Conservation (phyloP, 2,797 vertebrate species). For the Perodicticus potto region DNA sequence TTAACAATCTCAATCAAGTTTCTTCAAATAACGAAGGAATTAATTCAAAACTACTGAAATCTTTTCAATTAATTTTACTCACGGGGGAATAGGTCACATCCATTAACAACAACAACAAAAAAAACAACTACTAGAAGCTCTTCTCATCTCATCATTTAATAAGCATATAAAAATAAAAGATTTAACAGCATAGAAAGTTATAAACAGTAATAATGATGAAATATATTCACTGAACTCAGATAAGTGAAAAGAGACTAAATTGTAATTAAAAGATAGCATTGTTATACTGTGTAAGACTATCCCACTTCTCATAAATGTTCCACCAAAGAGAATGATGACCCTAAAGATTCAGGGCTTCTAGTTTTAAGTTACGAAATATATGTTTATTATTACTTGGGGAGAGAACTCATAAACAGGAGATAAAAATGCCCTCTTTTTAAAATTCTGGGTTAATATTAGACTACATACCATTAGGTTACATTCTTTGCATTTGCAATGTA, state of each 20-base stretch:
- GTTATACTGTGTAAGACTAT: not conserved
- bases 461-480: too few species aligned
- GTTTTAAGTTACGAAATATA: not conserved
- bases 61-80: not conserved
- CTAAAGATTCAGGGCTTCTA: not conserved
- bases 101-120: slow-evolving; percentile 1
- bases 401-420: not conserved
- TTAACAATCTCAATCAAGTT: slow-evolving; percentile 10
- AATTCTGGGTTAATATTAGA: too few species aligned
- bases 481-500: too few species aligned
- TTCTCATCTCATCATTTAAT: not conserved
- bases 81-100: not conserved
- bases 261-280: not conserved
- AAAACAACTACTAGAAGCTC: not conserved
- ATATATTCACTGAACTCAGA: not conserved
- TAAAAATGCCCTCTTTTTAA: too few species aligned
- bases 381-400: not conserved
- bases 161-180: not conserved
- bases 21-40: slow-evolving; percentile 8
- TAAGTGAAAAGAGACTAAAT: not conserved
- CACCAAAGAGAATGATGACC: not conserved
- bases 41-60: not conserved
- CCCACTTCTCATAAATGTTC: too few species aligned
- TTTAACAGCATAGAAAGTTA: not conserved
- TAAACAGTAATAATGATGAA: not conserved